A percentile compares a stretch with the other conserved stretches of the same genome.
These are phyloP conservation scores for Dromococcyx pavoninus DNA, from an alignment of 2,797 vertebrate genomes.

Conservation along the genomic window DNA sequence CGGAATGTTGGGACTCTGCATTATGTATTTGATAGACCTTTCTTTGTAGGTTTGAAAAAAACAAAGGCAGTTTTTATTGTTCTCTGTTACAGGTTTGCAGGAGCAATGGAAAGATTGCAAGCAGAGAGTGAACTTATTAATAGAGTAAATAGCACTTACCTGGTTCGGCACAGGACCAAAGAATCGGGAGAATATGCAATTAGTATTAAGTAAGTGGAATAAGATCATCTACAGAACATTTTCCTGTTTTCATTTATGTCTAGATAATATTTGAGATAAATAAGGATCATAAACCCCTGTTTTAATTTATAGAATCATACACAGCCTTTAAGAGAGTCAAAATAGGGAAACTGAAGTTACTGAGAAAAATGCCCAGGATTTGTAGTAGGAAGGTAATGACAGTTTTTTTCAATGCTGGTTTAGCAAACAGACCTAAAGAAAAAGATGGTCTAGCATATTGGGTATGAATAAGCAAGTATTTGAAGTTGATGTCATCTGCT, in stretches of 20 bases:
- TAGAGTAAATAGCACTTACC: slow-evolving; percentile 93
- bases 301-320: not conserved
- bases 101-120: slow-evolving; percentile 91
- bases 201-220: slow-evolving; percentile 94
- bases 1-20: not conserved
- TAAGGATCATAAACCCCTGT: not conserved
- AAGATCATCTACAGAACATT: slow-evolving; percentile 23
- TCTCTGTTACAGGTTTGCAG: slow-evolving; percentile 86
- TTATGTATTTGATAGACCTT: not conserved
- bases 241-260: slow-evolving; percentile 17
- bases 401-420: not conserved
- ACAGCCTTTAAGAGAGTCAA: not conserved
- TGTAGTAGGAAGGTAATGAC: not conserved
- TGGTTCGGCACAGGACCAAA: slow-evolving; percentile 93
- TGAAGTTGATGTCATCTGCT: not conserved
- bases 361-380: not conserved
- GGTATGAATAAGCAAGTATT: not conserved
- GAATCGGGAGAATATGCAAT: slow-evolving; percentile 95
- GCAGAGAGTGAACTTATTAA: slow-evolving; percentile 92
- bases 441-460: not conserved
- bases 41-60: not conserved
- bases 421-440: not conserved
- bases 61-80: not conserved
- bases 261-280: not conserved
- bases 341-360: slow-evolving; percentile 25